Percentiles rank a stretch among this genome's conserved stretches.
These are phyloP conservation scores for Cinclus mexicanus DNA, from an alignment of 2,113 vertebrate genomes.

Conservation along the genomic window DNA sequence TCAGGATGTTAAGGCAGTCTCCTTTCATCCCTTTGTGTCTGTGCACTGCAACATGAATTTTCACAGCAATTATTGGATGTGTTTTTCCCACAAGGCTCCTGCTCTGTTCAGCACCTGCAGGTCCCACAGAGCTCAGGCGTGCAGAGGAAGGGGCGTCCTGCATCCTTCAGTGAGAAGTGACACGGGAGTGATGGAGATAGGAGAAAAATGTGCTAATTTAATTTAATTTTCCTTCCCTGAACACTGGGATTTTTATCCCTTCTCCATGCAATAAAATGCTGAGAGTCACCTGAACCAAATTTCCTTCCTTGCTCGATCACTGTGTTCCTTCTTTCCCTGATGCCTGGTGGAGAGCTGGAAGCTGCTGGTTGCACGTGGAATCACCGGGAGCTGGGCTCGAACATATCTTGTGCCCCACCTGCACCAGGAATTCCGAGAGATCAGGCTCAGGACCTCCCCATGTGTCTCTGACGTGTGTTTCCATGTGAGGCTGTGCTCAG, in stretches of 20 bases:
- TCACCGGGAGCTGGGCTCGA: neutral
- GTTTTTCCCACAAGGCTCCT: neutral
- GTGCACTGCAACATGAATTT: neutral
- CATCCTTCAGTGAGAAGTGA: neutral
- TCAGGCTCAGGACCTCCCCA: rapidly evolving
- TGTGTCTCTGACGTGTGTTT: rapidly evolving
- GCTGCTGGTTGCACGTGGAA: neutral
- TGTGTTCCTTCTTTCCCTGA: neutral
- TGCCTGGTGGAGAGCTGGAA: neutral
- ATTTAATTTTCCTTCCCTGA: neutral
- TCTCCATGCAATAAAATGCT: neutral
- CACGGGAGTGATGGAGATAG: rapidly evolving
- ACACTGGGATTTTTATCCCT: neutral
- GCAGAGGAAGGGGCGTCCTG: neutral
- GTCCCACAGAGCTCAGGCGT: neutral
- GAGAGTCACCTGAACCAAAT: neutral
- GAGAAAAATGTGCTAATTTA: neutral
- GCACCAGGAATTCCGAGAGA: neutral
- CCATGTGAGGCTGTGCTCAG: neutral
- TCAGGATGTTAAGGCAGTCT: constrained; percentile 4
- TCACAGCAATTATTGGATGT: neutral
- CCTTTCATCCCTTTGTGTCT: constrained; percentile 55
- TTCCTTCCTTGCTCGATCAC: rapidly evolving
- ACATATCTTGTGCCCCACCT: neutral
- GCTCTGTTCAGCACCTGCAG: neutral